Conservation (phyloP, 2,113 vertebrate genomes). For the Stigmatopora argus region DNA sequence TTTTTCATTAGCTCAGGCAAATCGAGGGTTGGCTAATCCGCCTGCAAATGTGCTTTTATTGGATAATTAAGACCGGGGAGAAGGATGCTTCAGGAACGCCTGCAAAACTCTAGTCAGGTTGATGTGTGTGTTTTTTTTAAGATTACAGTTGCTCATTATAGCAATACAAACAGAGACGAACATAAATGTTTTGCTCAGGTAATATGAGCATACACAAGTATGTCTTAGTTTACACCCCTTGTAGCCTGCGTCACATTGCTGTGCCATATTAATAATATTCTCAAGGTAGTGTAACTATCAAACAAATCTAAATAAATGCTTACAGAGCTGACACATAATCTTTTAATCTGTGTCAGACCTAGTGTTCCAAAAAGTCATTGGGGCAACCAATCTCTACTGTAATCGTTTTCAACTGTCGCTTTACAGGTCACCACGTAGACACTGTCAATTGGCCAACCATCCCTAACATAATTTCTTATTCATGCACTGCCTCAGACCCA, state of each 20-base stretch:
- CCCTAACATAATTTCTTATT: constrained; percentile 26
- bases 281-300: no score
- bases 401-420: not conserved
- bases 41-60: constrained; percentile 63
- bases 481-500: constrained; percentile 25
- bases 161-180: no score
- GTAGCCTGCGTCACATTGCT: not conserved
- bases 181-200: no score
- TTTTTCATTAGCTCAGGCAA: constrained; percentile 67
- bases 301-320: no score
- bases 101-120: constrained; percentile 13
- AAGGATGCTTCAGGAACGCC: constrained; percentile 23
- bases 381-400: not conserved
- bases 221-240: not conserved
- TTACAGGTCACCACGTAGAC: constrained; percentile 18
- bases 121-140: no score
- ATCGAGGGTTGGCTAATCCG: constrained; percentile 63
- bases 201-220: no score
- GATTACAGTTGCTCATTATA: not conserved
- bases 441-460: not conserved
- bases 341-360: no score
- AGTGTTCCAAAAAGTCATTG: no score
- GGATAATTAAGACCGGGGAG: constrained; percentile 50
- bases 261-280: no score
- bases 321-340: no score